These are phyloP conservation scores for Hirudo medicinalis DNA, from an alignment of 1,140 invertebrate species.

Conservation along the genomic window DNA sequence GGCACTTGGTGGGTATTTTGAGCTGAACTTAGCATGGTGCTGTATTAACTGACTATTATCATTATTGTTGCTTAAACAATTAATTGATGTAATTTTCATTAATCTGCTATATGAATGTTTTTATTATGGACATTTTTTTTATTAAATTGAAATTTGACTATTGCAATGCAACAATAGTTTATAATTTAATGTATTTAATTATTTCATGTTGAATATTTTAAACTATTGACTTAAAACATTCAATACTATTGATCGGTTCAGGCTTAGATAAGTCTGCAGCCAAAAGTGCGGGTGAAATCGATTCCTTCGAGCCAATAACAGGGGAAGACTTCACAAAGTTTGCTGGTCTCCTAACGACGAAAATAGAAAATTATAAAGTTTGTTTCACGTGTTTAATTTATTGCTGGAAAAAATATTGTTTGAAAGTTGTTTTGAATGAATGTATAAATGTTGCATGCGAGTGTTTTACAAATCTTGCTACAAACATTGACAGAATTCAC, in stretches of 20 bases:
- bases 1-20: neutral
- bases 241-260: no score
- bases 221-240: no score
- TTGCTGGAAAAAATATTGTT: neutral
- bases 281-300: neutral
- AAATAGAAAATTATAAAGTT: conserved; percentile 7
- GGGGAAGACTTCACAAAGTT: neutral
- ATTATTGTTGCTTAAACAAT: no score
- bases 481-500: neutral
- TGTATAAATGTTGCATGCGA: neutral
- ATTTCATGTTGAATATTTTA: no score
- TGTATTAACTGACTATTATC: neutral
- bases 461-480: neutral
- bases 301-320: neutral
- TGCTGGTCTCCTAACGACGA: neutral
- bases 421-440: neutral
- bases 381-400: neutral
- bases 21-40: neutral
- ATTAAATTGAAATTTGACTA: no score
- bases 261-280: neutral
- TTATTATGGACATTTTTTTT: no score
- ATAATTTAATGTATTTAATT: no score
- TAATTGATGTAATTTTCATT: no score
- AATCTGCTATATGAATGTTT: no score
- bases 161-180: no score